Base-by-base conservation (phyloP, 2,888 invertebrate genomes). In the Perithous albicinctus region DNA sequence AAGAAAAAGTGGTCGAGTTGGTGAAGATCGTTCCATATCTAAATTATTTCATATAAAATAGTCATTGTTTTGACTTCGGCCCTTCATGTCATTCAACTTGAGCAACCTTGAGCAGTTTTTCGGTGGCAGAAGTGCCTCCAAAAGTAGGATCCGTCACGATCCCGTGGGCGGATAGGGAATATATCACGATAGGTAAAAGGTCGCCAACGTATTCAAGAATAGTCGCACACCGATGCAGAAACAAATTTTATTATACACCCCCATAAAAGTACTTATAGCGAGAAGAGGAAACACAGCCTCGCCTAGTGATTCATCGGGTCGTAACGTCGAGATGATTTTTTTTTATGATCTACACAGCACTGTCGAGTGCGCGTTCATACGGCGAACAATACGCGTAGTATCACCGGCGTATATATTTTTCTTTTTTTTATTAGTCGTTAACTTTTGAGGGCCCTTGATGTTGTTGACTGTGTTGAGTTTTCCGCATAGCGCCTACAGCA, bases 391-490 rank as follows among this genome's bases (percentile, higher is more conserved):
- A 35, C 35, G 10, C 12, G 32, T 6, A 46, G 46, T 18, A 4
- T 2, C 20, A 7, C 8, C 48, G 18, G 20, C 32, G 12, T 46
- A 46, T 35, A 66, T 20, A 18, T 48, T 67, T 23, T 8, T 20
- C 32, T 48, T 67, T 23, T 8, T 51, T 67, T 35, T 51, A 51
- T 20, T 46, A 48, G 63, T 63, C 38, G 20, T 63, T 63, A 41
- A 63, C 5, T 20, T 38, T 41, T 23, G 41, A 10, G 4, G 38
- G 20, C 8, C 7, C 35, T 35, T 12, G 38, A 5, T 20, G 63
- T 41, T 38, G 6, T 18, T 20, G 23, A 15, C 2, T 15, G 15
- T n/a, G 29, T 15, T 32, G n/a, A 20, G 4, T 63, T 63, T 63
- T 41, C 43, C 20, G n/a, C 23, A 63, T 12, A 10, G 23, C 20